These are phyloP conservation scores for Rhincodon typus DNA, from an alignment of 2,797 vertebrate species.

Conservation along the genomic window DNA sequence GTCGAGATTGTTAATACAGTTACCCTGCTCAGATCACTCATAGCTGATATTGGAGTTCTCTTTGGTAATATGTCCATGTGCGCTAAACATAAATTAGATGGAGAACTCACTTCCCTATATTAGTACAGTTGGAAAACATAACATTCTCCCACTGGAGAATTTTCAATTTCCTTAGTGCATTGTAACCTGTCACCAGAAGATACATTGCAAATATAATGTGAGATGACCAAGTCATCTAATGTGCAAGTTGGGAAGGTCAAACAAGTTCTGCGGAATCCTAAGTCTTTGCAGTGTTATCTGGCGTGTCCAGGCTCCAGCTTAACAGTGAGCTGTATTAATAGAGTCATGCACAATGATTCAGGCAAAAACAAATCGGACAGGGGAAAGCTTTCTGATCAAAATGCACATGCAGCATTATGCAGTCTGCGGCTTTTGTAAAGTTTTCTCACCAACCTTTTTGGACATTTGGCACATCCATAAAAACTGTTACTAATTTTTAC, in stretches of 20 bases:
- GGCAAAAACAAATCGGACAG: neutral
- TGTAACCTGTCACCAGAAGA: neutral
- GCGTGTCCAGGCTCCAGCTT: neutral
- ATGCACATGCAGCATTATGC: neutral
- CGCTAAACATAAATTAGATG: too few relatives aligned
- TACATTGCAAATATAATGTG: neutral
- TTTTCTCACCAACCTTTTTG: too few relatives aligned
- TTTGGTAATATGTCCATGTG: neutral
- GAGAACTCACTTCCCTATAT: too few relatives aligned
- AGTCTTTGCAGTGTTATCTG: neutral
- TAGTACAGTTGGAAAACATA: neutral
- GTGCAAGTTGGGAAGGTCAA: neutral
- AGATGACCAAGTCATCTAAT: neutral
- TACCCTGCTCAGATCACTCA: neutral
- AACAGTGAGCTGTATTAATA: neutral
- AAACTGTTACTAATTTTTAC: too few relatives aligned
- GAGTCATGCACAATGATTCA: neutral
- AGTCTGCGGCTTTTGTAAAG: too few relatives aligned
- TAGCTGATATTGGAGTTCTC: neutral
- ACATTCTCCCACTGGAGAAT: neutral
- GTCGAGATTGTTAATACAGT: neutral
- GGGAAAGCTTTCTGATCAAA: neutral
- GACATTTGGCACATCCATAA: too few relatives aligned
- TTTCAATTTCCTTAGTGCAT: slow-evolving; percentile 7
- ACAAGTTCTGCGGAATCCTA: too few relatives aligned